Evolutionary conservation across 1,140 invertebrate species (phyloP), one percentile per base, ranked within the genome.

Genomic region (Penaeus indicus): DNA sequence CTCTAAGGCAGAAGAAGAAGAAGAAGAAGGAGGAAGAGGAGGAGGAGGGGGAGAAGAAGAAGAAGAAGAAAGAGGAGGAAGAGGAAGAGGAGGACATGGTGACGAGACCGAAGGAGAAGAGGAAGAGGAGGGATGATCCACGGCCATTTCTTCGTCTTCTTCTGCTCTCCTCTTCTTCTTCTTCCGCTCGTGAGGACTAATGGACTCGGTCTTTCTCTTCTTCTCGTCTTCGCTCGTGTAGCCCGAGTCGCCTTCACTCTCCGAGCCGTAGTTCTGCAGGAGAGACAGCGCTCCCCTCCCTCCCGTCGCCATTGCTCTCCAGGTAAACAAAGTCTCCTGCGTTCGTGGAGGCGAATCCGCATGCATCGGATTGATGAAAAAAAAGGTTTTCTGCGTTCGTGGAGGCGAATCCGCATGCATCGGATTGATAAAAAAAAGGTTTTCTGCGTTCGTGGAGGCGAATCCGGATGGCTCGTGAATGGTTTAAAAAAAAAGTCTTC

Each of bases 141-240:
- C 86, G 25, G 75, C 67, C 90, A 90, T 88, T 21, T 80, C 86
- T 47, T 90, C 90, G 75, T 85, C 80, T 25, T 80, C 69, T 1
- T 80, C 86, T 18, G 69, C 82, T 42, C 77, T 85, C 60, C 85
- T 60, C 47, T 69, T 88, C 75, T 88, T 88, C n/a, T 80, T 88
- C 75, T 85, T 85, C 18, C 86, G 47, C 25, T 90, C 83, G 63
- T 81, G 84, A 18, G 86, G 90, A 27, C 38, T 88, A 32, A 19
- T 78, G 38, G 88, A 88, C 16, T 82, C 83, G 1, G 84, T 80
- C 32, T 90, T 90, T 42, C 90, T 84, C 64, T 90, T 90, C 60
- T 88, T 88, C 69, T 90, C 90, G 62, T 90, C 90, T 80, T 90
- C 90, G 27, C 90, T 90, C 19, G 90, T 90, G 78, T 90, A 90